Evolutionary conservation across 2,113 vertebrate genomes (phyloP).

Genomic region (Phalacrocorax pelagicus): DNA sequence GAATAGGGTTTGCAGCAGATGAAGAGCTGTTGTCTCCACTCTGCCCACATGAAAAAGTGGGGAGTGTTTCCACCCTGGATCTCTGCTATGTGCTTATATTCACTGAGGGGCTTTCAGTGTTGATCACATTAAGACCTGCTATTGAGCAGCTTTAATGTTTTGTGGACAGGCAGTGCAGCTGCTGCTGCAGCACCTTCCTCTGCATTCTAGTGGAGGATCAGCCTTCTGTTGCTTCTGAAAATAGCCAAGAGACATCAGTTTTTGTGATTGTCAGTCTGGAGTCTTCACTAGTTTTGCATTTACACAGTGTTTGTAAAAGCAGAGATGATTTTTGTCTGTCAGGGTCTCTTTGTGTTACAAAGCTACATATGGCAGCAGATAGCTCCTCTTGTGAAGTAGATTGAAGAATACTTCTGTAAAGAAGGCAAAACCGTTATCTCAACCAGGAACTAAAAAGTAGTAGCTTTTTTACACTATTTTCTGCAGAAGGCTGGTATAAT

Average conservation of each 20-base stretch:
- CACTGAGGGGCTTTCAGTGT: not conserved
- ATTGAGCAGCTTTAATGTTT: not conserved
- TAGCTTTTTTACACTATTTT: not conserved
- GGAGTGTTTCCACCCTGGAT: not conserved
- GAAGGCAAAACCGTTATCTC: not conserved
- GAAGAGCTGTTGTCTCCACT: not conserved
- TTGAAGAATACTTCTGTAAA: not conserved
- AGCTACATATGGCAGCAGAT: not conserved
- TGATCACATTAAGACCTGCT: not conserved
- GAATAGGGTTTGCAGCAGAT: not conserved
- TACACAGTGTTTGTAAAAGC: not conserved
- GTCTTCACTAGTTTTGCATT: not conserved
- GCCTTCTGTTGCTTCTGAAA: not conserved
- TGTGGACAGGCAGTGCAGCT: not conserved
- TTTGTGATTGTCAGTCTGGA: not conserved
- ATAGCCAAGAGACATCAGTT: not conserved
- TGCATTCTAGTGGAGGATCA: not conserved
- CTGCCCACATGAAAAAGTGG: not conserved
- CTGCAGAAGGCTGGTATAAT: not conserved
- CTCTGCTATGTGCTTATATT: not conserved
- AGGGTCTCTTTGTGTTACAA: not conserved
- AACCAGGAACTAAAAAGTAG: not conserved
- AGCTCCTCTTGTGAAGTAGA: not conserved
- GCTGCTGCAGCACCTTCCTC: not conserved
- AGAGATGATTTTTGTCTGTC: conserved; percentile 12